Base-by-base conservation (phyloP, 2,888 invertebrate species). In the Andrena marginata region DNA sequence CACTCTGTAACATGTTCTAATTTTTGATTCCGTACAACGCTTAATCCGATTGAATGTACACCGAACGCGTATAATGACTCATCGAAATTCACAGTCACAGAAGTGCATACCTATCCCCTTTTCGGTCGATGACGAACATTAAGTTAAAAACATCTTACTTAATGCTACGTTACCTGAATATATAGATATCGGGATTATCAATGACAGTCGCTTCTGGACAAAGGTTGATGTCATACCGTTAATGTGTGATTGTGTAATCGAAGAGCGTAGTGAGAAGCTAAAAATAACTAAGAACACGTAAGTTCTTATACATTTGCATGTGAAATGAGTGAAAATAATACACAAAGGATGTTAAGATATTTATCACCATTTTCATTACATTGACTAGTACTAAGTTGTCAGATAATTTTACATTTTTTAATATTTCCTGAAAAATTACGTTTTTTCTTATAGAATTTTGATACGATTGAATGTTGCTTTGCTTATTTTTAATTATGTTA, bases 91-190 rank as follows among this genome's bases (percentile, higher is more conserved):
- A 64, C 48, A 16, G 56, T 59, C 16, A 33, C 16, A 1, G 59
- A 33, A 35, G 59, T 35, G 13, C 42, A 42, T 42, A 13, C 42
- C 13, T 42, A 20, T 33, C 42, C 49, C 26, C n/a, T 56, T 35
- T 74, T 16, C 35, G 59, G 49, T 48, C 56, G 67, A 81, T 77
- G 69, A 81, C 42, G 69, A 62, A 51, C 6, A 31, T 6, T 20
- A 20, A 31, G 35, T 65, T 77, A 59, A 72, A 67, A 48, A 49
- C 4, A 33, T 49, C 16, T 60, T 42, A 68, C 35, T 31, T 10
- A 20, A 64, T 42, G 16, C 4, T 54, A 67, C 33, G 54, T 16
- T 67, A 33, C 2, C 23, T 29, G 54, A 26, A 35, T 69, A 23
- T 10, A 60, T 20, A 56, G 20, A 6, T n/a, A 33, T 7, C n/a